Evolutionary conservation across 2,888 invertebrate genomes (phyloP).

Genomic region (Psylliodes chrysocephalus): DNA sequence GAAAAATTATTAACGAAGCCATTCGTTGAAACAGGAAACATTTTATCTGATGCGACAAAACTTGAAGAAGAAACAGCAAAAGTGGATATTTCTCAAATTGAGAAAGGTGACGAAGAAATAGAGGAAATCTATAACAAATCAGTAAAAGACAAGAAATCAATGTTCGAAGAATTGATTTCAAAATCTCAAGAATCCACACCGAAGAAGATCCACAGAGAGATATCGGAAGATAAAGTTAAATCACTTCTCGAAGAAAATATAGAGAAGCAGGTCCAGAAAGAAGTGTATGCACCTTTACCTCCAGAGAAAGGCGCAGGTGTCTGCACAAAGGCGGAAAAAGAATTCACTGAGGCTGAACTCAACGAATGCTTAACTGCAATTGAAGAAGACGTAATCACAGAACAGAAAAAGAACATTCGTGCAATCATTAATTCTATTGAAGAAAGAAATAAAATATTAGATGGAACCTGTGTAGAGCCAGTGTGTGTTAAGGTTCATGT

Average conservation of each 20-base stretch:
- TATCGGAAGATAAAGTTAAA: slow-evolving; percentile 25
- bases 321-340: slow-evolving; percentile 19
- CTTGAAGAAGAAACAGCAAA: slow-evolving; percentile 5
- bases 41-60: background rate
- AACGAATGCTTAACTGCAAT: slow-evolving; percentile 44
- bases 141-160: slow-evolving; percentile 58
- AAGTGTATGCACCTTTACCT: slow-evolving; percentile 10
- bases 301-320: slow-evolving; percentile 18
- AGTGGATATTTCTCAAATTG: slow-evolving; percentile 1
- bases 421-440: slow-evolving; percentile 24
- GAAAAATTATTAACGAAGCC: background rate
- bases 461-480: slow-evolving; percentile 53
- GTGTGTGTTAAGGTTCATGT: slow-evolving; percentile 54
- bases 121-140: slow-evolving; percentile 47
- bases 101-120: slow-evolving; percentile 24
- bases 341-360: slow-evolving; percentile 49
- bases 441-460: slow-evolving; percentile 5
- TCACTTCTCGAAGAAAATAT: slow-evolving; percentile 37
- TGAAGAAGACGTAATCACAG: slow-evolving; percentile 48
- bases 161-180: slow-evolving; percentile 61
- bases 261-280: slow-evolving; percentile 43
- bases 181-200: slow-evolving; percentile 59
- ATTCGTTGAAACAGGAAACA: background rate
- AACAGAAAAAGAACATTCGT: slow-evolving; percentile 38
- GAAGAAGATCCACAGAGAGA: slow-evolving; percentile 48